A percentile compares a stretch with the other conserved stretches of the same genome.
These are phyloP conservation scores for Stichodactyla helianthus DNA, from an alignment of 64 coral and sea anemone species.

Conservation along the genomic window DNA sequence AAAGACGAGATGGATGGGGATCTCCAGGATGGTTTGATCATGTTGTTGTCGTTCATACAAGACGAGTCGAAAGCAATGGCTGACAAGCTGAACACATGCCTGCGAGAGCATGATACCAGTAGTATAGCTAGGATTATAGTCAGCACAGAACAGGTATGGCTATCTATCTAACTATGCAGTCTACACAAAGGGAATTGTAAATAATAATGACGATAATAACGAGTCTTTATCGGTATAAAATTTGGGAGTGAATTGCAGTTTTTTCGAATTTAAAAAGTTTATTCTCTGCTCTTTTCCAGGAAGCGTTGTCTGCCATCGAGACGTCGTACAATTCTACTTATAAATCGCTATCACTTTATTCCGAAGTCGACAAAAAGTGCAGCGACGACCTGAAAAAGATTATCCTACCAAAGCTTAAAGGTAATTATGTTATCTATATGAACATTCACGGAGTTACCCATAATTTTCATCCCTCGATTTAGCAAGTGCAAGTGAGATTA, in stretches of 20 bases:
- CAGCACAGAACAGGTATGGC: conserved; percentile 11
- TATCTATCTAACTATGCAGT: neutral
- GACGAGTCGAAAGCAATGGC: conserved; percentile 47
- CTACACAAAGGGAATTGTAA: neutral
- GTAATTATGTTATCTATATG: conserved; percentile 8
- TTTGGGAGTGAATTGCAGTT: neutral
- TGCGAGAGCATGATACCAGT: conserved; percentile 34
- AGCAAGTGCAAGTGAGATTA: no score
- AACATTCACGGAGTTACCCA: no score
- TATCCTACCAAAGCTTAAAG: conserved; percentile 57
- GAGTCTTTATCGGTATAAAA: neutral
- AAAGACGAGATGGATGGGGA: conserved; percentile 45
- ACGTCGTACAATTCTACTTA: conserved; percentile 49
- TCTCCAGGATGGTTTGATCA: conserved; percentile 54
- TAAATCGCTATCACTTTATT: conserved; percentile 25
- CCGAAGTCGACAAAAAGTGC: conserved; percentile 56
- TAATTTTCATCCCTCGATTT: no score
- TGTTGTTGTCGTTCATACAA: conserved; percentile 44
- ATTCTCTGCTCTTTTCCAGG: neutral
- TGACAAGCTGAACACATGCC: conserved; percentile 55
- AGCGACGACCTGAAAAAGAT: conserved; percentile 69
- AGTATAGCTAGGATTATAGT: conserved; percentile 45
- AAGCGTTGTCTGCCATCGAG: conserved; percentile 33
- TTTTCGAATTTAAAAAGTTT: neutral
- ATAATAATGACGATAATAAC: neutral